Evolutionary conservation across 2,113 vertebrate genomes (phyloP).

Genomic region (Oncorhynchus mykiss): DNA sequence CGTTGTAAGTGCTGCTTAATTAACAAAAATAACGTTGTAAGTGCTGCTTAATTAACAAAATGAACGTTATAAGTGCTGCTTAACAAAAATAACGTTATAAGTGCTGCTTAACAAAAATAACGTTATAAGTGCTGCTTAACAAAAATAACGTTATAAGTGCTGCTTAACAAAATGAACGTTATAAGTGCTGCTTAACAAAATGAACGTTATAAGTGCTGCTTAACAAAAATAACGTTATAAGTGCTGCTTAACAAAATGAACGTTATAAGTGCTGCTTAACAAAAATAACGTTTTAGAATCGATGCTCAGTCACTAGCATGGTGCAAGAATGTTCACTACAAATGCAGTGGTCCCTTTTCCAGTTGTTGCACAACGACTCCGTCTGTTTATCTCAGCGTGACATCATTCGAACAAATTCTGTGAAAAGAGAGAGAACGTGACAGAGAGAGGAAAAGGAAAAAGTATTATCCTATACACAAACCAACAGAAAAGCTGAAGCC

Average conservation of each 20-base stretch:
- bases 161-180: constrained; percentile 22
- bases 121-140: too few relatives aligned
- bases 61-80: too few relatives aligned
- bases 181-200: constrained; percentile 9
- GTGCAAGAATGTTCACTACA: neutral
- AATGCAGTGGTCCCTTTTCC: constrained; percentile 3
- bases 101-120: constrained; percentile 19
- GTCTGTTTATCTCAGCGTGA: constrained; percentile 64
- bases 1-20: too few relatives aligned
- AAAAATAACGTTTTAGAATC: too few relatives aligned
- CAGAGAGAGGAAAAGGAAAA: too few relatives aligned
- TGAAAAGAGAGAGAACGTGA: neutral
- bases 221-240: too few relatives aligned
- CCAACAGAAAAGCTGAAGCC: neutral
- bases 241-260: too few relatives aligned
- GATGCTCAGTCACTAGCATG: constrained; percentile 7
- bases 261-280: too few relatives aligned
- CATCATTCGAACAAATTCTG: constrained; percentile 82
- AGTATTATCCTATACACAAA: neutral
- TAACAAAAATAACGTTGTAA: constrained; percentile 25
- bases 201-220: too few relatives aligned
- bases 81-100: constrained; percentile 16
- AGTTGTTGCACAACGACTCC: constrained; percentile 12
- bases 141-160: constrained; percentile 11
- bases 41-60: constrained; percentile 24